These are phyloP conservation scores for Cervus canadensis DNA, from an alignment of 2,113 vertebrate species.

Conservation along the genomic window DNA sequence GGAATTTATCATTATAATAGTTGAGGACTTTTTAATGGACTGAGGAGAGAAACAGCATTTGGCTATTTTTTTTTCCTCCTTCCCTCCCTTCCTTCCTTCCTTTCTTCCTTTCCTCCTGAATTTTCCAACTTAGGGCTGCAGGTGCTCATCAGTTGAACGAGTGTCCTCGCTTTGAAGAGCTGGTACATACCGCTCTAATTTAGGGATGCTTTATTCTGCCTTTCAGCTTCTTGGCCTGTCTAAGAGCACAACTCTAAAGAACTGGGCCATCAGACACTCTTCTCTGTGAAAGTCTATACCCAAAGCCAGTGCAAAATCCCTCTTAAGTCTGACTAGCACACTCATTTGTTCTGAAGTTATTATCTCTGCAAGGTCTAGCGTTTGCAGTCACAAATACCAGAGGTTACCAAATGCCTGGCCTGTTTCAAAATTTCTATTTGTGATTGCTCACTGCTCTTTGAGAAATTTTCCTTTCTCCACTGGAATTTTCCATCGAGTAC, in stretches of 20 bases:
- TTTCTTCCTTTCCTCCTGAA: constrained; percentile 58
- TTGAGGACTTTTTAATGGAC: constrained; percentile 48
- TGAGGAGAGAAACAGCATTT: neutral
- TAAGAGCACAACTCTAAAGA: constrained; percentile 65
- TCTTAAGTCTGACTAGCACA: constrained; percentile 62
- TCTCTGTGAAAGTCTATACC: constrained; percentile 61
- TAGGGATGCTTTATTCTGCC: constrained; percentile 14
- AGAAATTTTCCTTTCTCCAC: constrained; percentile 63
- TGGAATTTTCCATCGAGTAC: constrained; percentile 63
- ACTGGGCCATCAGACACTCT: constrained; percentile 58
- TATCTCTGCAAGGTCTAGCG: neutral
- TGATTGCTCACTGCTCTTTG: constrained; percentile 33
- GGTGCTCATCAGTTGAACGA: constrained; percentile 64
- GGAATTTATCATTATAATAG: constrained; percentile 23
- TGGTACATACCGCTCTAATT: constrained; percentile 9
- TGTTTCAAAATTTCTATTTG: constrained; percentile 36
- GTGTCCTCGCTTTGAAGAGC: constrained; percentile 40
- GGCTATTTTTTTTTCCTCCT: neutral
- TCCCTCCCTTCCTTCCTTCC: constrained; percentile 26
- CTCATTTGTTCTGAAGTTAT: constrained; percentile 62
- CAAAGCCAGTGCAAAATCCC: constrained; percentile 64
- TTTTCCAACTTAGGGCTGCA: constrained; percentile 65
- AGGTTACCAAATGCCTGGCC: constrained; percentile 24
- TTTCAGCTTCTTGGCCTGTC: constrained; percentile 63
- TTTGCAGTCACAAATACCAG: constrained; percentile 36